Evolutionary conservation across 2,888 invertebrate species (phyloP).

Genomic region (Apamea anceps): DNA sequence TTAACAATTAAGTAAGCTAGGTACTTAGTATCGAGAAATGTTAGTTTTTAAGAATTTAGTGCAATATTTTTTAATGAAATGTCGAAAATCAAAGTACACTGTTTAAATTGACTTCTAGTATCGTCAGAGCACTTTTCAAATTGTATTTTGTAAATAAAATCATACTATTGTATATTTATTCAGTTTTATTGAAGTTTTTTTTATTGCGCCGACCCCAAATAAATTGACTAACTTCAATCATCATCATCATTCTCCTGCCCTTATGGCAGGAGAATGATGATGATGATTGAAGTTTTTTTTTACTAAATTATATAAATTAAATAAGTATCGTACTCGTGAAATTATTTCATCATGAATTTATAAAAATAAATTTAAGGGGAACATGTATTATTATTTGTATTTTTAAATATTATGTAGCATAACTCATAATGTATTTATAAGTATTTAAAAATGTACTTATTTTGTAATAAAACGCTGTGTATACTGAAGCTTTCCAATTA

Average conservation of each 20-base stretch:
- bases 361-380: background rate
- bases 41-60: slow-evolving; percentile 56
- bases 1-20: slow-evolving; percentile 48
- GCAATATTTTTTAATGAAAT: slow-evolving; percentile 62
- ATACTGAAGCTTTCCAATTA: background rate
- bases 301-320: background rate
- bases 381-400: background rate
- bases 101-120: slow-evolving; percentile 11
- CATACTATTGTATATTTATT: background rate
- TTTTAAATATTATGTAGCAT: background rate
- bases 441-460: slow-evolving; percentile 24
- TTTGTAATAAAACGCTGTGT: background rate
- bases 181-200: background rate
- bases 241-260: no score
- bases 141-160: slow-evolving; percentile 25
- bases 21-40: slow-evolving; percentile 54
- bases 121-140: slow-evolving; percentile 3
- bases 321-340: background rate
- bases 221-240: no score
- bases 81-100: background rate
- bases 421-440: slow-evolving; percentile 1
- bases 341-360: slow-evolving; percentile 1
- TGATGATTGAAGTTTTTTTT: no score
- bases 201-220: no score
- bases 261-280: no score